A percentile compares a stretch with the other conserved stretches of the same genome.
Evolutionary conservation across 2,113 vertebrate genomes (phyloP).

Genomic region (Heliornis fulica): DNA sequence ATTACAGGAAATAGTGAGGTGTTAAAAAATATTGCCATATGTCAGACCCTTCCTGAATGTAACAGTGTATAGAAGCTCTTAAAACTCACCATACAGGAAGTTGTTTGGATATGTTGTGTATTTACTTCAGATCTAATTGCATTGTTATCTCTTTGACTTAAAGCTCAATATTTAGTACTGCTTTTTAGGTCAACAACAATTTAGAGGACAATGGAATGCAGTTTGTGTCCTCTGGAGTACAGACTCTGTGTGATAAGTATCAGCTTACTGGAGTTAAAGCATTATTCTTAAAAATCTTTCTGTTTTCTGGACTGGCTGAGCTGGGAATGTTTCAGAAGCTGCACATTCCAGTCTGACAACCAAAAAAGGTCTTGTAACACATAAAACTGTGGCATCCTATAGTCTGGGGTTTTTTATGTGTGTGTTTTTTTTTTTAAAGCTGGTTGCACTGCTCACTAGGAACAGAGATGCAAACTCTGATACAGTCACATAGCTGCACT

Average conservation of each 20-base stretch:
- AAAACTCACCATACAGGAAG: background rate
- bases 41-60: background rate
- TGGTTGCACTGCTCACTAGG: background rate
- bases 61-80: background rate
- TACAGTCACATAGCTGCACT: background rate
- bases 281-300: background rate
- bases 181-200: background rate
- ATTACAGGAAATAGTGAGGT: background rate
- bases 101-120: background rate
- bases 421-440: background rate
- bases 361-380: constrained; percentile 37
- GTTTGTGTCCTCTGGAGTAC: background rate
- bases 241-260: background rate
- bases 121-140: background rate
- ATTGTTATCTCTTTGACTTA: background rate
- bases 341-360: background rate
- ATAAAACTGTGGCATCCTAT: constrained; percentile 40
- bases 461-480: background rate
- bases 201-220: background rate
- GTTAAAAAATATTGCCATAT: background rate
- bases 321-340: background rate
- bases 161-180: background rate
- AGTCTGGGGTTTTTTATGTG: background rate
- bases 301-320: background rate
- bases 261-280: background rate